Evolutionary conservation across 2,113 vertebrate species (phyloP).

Genomic region (Ramphastos sulfuratus): DNA sequence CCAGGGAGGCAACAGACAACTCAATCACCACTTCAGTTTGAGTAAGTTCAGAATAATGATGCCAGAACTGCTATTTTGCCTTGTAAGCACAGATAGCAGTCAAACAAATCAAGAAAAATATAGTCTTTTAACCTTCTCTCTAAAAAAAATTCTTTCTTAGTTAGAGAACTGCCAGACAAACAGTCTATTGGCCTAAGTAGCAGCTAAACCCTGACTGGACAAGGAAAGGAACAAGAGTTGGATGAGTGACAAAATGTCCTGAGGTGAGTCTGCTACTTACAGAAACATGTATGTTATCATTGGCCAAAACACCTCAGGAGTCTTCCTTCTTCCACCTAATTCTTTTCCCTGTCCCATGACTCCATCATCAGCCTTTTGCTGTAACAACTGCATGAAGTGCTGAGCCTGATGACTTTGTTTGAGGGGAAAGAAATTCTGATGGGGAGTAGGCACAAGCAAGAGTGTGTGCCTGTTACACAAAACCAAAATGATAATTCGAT

Average conservation of each 20-base stretch:
- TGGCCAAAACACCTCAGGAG: constrained; percentile 10
- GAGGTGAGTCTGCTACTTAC: not conserved
- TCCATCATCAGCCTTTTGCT: not conserved
- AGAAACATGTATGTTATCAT: not conserved
- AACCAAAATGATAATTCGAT: not conserved
- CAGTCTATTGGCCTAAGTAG: not conserved
- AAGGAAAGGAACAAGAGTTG: not conserved
- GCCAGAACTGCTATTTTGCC: not conserved
- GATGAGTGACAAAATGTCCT: not conserved
- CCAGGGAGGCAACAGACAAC: not conserved
- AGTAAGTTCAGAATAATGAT: not conserved
- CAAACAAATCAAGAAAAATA: not conserved
- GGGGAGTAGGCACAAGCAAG: not conserved
- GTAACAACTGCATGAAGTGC: not conserved
- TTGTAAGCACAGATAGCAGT: not conserved
- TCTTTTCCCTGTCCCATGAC: not conserved
- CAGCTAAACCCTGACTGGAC: not conserved
- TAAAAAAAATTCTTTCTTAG: not conserved
- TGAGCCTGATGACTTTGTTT: constrained; percentile 3
- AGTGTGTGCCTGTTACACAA: not conserved
- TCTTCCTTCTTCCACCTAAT: not conserved
- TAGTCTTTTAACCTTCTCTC: not conserved
- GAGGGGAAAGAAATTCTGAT: not conserved
- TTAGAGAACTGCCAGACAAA: not conserved
- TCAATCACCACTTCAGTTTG: not conserved